phyloP scores from a whole-genome alignment of 2,797 vertebrate species.

The Notoglanidium macrostoma region DNA sequence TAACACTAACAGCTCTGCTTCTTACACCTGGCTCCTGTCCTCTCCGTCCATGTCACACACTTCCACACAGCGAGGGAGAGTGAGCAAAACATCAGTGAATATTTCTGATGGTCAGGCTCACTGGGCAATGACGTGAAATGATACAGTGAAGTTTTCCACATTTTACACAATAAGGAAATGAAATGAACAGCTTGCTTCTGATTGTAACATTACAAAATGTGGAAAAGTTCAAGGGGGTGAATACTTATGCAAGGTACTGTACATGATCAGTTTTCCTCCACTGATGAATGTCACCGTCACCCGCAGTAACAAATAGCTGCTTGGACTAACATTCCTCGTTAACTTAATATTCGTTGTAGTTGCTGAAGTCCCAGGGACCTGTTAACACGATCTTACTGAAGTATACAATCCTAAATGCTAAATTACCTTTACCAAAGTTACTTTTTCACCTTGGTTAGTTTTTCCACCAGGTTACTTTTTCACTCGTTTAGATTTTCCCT shows the following conservation, averaged over 20 bases:
- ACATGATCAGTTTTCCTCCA: background rate
- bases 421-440: background rate
- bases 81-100: slow-evolving; percentile 54
- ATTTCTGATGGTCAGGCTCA: no score
- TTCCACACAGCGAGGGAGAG: slow-evolving; percentile 67
- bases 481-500: background rate
- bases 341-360: background rate
- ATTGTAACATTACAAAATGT: background rate
- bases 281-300: background rate
- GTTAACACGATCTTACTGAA: no score
- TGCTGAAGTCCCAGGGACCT: background rate
- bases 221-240: background rate
- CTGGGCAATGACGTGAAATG: background rate
- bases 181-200: background rate
- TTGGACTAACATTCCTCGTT: background rate
- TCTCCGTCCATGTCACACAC: slow-evolving; percentile 54
- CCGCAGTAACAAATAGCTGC: background rate
- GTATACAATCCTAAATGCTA: no score
- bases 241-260: background rate
- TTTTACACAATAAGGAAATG: background rate
- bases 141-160: background rate
- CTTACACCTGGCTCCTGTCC: slow-evolving; percentile 64
- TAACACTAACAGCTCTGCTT: slow-evolving; percentile 77
- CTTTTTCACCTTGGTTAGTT: background rate
- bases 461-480: background rate